Base-by-base conservation (phyloP, 1,140 invertebrate species). In the Semibalanus balanoides region DNA sequence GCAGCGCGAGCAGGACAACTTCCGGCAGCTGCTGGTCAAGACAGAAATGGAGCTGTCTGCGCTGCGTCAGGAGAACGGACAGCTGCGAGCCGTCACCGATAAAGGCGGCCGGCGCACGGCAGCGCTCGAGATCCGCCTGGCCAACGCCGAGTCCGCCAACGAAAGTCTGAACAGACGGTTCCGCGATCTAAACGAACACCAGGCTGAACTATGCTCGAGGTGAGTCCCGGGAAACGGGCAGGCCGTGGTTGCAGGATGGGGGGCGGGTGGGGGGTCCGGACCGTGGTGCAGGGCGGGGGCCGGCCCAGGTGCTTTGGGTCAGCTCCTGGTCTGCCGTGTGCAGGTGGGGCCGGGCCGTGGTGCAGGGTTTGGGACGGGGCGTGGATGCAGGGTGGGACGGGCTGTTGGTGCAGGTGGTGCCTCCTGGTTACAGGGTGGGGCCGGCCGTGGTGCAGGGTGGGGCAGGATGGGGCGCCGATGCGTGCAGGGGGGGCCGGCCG, bases 1-100 rank as follows among this genome's bases (percentile, higher is more conserved):
- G 17, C 27, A 76, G 29, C 74, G 74, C 19, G 73, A 76, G 31
- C 73, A 31, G 76, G 75, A 31, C 76, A 72, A 30, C 43, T 77
- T 51, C 40, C 74, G 74, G 89, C 40, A 87, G 87, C 77, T 86
- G 78, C 81, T 92, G 27, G 82, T 90, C 74, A 84, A 87, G n/a
- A 81, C 90, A 71, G 89, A 92, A 78, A 88, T 89, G 78, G 90
- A 92, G 77, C 87, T 88, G 76, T 81, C 89, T 27, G 85, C 87
- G 78, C 83, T 89, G 1, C 86, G 86, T 79, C 87, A 88, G 76
- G 90, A 92, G 82, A 88, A 89, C 80, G 84, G 84, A 7, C 86
- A 87, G 19, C 79, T 91, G 0, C 87, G 87, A 79, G 87, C 87
- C 0, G 85, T 87, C 31, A 85, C 90, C 74, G 85, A 88, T 19